phyloP scores from a whole-genome alignment of 2,888 invertebrate species.

The Drosophila formosana region DNA sequence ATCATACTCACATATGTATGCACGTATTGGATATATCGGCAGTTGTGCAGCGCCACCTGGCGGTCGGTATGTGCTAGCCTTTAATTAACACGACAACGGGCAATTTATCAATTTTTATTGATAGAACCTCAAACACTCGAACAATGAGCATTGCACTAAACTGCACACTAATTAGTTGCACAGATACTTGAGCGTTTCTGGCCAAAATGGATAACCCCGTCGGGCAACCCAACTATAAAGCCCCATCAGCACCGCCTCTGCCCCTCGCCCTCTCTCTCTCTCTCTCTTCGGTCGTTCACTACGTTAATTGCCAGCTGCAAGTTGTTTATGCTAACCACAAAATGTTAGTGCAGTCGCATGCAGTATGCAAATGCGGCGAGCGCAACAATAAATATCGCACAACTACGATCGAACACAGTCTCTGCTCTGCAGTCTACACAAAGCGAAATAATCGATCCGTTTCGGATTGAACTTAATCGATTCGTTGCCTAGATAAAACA shows the following conservation, averaged over 20 bases:
- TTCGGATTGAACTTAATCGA: not conserved
- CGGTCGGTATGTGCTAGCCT: conserved; percentile 50
- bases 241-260: conserved; percentile 2
- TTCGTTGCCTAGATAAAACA: too few species aligned
- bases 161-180: conserved; percentile 51
- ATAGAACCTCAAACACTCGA: conserved; percentile 22
- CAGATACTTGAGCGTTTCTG: conserved; percentile 18
- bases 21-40: conserved; percentile 11
- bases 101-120: conserved; percentile 67
- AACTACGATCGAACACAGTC: conserved; percentile 13
- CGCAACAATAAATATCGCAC: conserved; percentile 39
- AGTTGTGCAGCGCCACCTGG: conserved; percentile 63
- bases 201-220: conserved; percentile 45
- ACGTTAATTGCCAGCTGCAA: conserved; percentile 57
- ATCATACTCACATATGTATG: conserved; percentile 22
- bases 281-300: not conserved
- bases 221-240: conserved; percentile 16
- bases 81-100: conserved; percentile 63
- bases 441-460: not conserved
- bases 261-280: not conserved
- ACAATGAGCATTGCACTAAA: conserved; percentile 42
- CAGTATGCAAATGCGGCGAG: conserved; percentile 59
- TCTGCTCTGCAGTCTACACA: not conserved
- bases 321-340: conserved; percentile 59
- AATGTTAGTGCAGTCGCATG: conserved; percentile 39